Base-by-base conservation (phyloP, 2,888 invertebrate species). In the Ophion ventricosus region DNA sequence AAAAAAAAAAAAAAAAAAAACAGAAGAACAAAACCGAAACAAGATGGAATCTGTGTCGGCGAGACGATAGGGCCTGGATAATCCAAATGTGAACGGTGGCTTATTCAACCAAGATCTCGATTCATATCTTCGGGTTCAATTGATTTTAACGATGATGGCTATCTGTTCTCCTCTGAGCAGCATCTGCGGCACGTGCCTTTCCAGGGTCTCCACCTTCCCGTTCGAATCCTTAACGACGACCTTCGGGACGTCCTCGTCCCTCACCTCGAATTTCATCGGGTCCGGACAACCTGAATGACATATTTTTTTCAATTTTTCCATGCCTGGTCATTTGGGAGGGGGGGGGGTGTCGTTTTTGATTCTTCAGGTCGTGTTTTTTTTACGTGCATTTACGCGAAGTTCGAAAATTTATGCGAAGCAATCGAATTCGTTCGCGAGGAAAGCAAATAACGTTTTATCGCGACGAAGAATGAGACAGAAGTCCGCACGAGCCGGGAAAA, bases 81-180 rank as follows among this genome's bases (percentile, higher is more conserved):
- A 4, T 17, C 17, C 17, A 49, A 49, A 49, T 17, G 17, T 17
- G 49, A 49, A 49, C 14, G 17, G 49, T 4, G 49, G 17, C 2
- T 49, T 49, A 17, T 17, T 49, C 17, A 17, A 4, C 17, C 49
- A 4, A 49, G 0, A 14, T 17, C 49, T 14, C 49, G 43, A 17
- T 35, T 56, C 35, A 56, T 70, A 10, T 72, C 23, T n/a, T 49
- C 40, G 23, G 49, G 5, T 35, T 90, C 87, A 90, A 87, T 90
- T 88, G 74, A 91, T 91, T 91, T 92, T 92, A 85, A 91, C 90
- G 88, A 96, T 94, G 73, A 96, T 90, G 43, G 95, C 96, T 59
- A 97, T 94, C 90, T 97, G 97, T 90, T 97, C 97, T 0, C 97
- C 97, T 64, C 97, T 94, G 77, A 97, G 93, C 93, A 97, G 90